Evolutionary conservation across 92 coral and sea anemone species (phyloP), one percentile per base, ranked within the genome.

Genomic region (Paragorgia papillata): DNA sequence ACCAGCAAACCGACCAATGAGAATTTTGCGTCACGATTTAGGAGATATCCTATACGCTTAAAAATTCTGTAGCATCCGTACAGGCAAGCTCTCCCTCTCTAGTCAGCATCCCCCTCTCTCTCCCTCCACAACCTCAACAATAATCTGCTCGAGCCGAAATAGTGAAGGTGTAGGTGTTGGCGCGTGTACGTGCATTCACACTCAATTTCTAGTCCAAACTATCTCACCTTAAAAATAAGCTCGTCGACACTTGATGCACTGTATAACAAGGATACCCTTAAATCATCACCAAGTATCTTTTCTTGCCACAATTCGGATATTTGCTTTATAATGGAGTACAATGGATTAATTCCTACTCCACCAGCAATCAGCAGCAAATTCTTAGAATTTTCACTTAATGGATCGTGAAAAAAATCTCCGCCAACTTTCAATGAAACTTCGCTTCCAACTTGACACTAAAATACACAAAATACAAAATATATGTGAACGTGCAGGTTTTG

Each of bases 301-400:
- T 69, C 40, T 77, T 82, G 88, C 59, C 29, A 74, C 9, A 69
- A 49, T 33, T 66, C 69, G 24, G 75, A 62, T 26, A 85, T 80
- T 64, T 81, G 85, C 74, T 78, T 81, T 26, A 88, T 43, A 68
- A 93, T 88, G 78, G 97, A 93, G 62, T 87, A 88, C 66, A 93
- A 51, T 27, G 97, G 97, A 69, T 93, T 93, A 14, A 93, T 88
- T 22, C 97, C 97, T 49, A 93, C 97, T 55, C 97, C 97, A 35
- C 97, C 97, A 71, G 97, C 97, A 40, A 93, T 58, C n/a, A 93
- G 83, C 66, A 93, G 77, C 43, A 93, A 55, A 68, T 90, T 80
- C 13, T 80, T 69, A 19, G 65, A 73, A 50, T 39, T 79, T 57
- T 68, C 83, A 2, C 27, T 44, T 18, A 70, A 21, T 21, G 89